Conservation (phyloP, 2,888 invertebrate genomes). For the Willowsia nigromaculata region DNA sequence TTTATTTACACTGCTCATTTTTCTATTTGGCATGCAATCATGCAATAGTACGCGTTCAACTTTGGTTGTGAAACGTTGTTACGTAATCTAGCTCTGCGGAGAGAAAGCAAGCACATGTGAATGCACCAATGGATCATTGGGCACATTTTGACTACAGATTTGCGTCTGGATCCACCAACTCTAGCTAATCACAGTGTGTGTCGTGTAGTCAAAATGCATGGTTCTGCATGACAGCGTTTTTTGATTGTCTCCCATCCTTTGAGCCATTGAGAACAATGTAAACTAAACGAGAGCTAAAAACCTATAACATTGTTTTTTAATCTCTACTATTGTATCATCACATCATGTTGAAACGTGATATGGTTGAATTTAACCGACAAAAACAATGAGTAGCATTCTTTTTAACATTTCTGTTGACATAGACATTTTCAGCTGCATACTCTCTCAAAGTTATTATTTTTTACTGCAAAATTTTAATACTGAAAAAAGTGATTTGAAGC, state of each 20-base stretch:
- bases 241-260: not conserved
- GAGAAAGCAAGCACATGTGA: not conserved
- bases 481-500: no score
- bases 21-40: not conserved
- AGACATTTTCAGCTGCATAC: no score
- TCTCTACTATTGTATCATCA: no score
- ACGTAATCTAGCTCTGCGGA: not conserved
- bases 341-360: no score
- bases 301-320: no score
- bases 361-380: no score
- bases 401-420: no score
- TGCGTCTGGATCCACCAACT: not conserved
- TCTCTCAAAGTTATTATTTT: no score
- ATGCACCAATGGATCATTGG: not conserved
- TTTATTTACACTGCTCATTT: no score
- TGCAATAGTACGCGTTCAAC: not conserved
- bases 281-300: not conserved
- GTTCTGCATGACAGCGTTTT: not conserved
- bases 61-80: not conserved
- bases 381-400: no score
- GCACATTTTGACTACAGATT: not conserved
- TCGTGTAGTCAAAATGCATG: not conserved
- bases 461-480: no score
- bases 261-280: not conserved
- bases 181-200: not conserved